Base-by-base conservation (phyloP, 2,888 invertebrate species). In the Trachelus stipa region DNA sequence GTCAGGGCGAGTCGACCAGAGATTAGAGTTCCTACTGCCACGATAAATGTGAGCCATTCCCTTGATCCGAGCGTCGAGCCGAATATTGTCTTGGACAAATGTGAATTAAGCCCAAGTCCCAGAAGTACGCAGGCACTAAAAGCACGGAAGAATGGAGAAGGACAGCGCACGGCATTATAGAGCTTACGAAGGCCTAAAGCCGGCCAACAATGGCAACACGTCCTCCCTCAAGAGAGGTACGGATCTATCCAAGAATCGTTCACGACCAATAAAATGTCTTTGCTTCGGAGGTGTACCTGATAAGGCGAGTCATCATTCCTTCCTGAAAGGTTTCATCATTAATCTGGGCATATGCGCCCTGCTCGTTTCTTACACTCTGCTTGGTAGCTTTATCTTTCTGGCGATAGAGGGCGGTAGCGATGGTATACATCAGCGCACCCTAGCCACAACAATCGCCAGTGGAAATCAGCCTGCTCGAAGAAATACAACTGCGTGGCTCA, bases 261-360 rank as follows among this genome's bases (percentile, higher is more conserved):
- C 88, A 69, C 83, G 85, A n/a, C 90, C 89, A 81, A 88, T 90
- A 80, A 88, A 89, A 77, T 90, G 90, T 73, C 86, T 91, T 34
- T 91, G 91, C 84, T 91, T 91, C 81, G 91, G 91, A 34, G 91
- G 90, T 12, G 90, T 90, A 34, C 90, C 91, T 73, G 91, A 91
- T 84, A 91, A 91, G 80, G 91, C 91, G 34, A 90, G 90, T 81
- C 88, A 89, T 79, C 91, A 91, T 79, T 91, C 94, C 85, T 95
- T 95, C 88, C 92, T 95, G 86, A 95, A 96, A 77, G 95, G 96
- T 23, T 94, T 96, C 82, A 93, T 96, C 85, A 96, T 96, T 81
- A 97, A 97, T 91, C 92, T 97, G 85, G 95, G 96, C 84, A 97
- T 97, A 91, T 97, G 97, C 92, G 93, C 95, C 77, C 93, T 97